Base-by-base conservation (phyloP, 2,888 invertebrate species). In the Zygothrica quintamaculata region DNA sequence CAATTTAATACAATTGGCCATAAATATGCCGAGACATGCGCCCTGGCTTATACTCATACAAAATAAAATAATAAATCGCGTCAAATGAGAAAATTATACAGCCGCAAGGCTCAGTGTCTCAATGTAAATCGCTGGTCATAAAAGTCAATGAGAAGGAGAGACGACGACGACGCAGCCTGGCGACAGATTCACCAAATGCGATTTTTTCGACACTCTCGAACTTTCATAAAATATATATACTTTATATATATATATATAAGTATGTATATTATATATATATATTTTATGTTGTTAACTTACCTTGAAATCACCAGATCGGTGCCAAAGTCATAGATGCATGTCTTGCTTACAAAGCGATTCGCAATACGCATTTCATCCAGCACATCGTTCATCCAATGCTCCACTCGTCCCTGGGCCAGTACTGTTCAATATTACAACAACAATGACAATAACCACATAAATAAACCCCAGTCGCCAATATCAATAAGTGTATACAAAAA, bases 341-440 rank as follows among this genome's bases (percentile, higher is more conserved):
- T 96, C 90, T 98, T 98, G 0, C 96, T 95, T 52, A 97, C 94
- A 84, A 93, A 96, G 72, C 96, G 93, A 91, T 97, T 97, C 0
- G 97, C 95, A 42, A 91, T 92, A 36, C 95, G 93, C 98, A 98
- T 98, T 91, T 98, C 97, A 2, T 90, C 92, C 12, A 98, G 92
- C 1, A 97, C 95, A 26, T 94, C 92, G 69, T 95, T 96, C 97
- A 98, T 97, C 98, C 98, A 98, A 78, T 96, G 95, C 90, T 98
- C 98, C 0, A 98, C 96, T 70, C 95, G 94, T 0, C 96, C 96
- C 77, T 95, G 95, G 0, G 96, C 95, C 50, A 93, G 90, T 0
- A 97, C 95, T 90, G 74, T 44, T 15, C 40, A 40, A 39, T 36
- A n/a, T 26, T 39, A 37, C 16, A 29, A 36, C 3, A 9, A 33